A percentile compares a stretch with the other conserved stretches of the same genome.
Conservation (phyloP, 2,888 invertebrate species). For the Carpatolechia fugitivella region DNA sequence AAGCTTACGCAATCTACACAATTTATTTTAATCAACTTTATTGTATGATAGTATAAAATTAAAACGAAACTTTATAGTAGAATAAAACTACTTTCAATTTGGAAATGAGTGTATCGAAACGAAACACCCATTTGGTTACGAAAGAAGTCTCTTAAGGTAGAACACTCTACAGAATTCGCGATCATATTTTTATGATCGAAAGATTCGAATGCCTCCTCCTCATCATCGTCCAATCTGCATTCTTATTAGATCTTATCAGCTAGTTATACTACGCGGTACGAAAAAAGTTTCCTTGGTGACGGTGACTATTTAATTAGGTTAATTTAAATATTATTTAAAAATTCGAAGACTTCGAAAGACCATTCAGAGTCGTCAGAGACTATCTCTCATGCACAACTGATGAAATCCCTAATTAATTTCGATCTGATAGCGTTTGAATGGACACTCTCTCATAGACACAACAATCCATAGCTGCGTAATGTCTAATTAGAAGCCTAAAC, state of each 20-base stretch:
- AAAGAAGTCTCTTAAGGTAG: neutral
- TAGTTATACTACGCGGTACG: too few relatives aligned
- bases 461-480: conserved; percentile 51
- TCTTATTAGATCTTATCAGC: too few relatives aligned
- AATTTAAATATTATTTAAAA: too few relatives aligned
- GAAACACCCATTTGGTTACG: neutral
- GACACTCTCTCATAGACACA: conserved; percentile 50
- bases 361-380: too few relatives aligned
- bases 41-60: neutral
- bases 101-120: neutral
- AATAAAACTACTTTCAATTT: neutral
- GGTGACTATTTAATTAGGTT: too few relatives aligned
- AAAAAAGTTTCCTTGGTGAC: too few relatives aligned
- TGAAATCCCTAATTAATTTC: conserved; percentile 56
- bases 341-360: too few relatives aligned
- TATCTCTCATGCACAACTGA: conserved; percentile 17
- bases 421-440: conserved; percentile 65
- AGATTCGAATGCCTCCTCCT: too few relatives aligned
- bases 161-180: too few relatives aligned
- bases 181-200: too few relatives aligned
- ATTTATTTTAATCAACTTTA: conserved; percentile 16
- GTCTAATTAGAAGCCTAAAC: conserved; percentile 55
- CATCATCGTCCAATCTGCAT: too few relatives aligned
- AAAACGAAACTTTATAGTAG: neutral
- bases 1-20: conserved; percentile 25